Evolutionary conservation across 2,888 invertebrate genomes (phyloP).

Genomic region (Serripes groenlandicus): DNA sequence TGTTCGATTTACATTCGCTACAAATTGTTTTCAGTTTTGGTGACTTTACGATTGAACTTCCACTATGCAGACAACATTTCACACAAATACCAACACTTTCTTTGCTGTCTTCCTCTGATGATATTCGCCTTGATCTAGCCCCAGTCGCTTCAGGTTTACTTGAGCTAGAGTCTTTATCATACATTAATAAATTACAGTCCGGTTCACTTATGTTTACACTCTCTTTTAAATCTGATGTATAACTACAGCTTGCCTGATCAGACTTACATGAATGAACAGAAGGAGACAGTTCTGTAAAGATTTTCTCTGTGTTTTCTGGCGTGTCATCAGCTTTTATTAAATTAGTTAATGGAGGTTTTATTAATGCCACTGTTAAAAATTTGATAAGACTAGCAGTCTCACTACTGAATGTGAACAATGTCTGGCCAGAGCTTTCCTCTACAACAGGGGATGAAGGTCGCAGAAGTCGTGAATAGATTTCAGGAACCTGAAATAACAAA

Average conservation of each 20-base stretch:
- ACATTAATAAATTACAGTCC: no score
- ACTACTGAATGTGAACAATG: conserved; percentile 77
- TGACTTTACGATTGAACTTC: no score
- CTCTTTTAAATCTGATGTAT: background rate
- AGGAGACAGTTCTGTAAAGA: conserved; percentile 8
- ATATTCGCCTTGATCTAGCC: no score
- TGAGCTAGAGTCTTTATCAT: no score
- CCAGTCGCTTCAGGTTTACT: no score
- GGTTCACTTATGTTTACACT: background rate
- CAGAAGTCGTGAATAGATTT: conserved; percentile 45
- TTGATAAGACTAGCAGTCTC: conserved; percentile 79
- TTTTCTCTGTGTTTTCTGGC: background rate
- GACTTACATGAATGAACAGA: background rate
- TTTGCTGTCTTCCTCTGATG: no score
- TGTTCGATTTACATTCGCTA: no score
- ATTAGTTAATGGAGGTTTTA: background rate
- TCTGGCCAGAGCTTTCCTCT: conserved; percentile 60
- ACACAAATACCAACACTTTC: no score
- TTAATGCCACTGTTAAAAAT: conserved; percentile 73
- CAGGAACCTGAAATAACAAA: conserved; percentile 53
- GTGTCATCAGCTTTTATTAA: background rate
- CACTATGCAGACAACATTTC: no score
- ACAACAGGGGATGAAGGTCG: conserved; percentile 25
- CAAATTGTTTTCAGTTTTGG: no score
- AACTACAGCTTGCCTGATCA: conserved; percentile 9